Base-by-base conservation (phyloP, 1,140 invertebrate species). In the Eumeta japonica region DNA sequence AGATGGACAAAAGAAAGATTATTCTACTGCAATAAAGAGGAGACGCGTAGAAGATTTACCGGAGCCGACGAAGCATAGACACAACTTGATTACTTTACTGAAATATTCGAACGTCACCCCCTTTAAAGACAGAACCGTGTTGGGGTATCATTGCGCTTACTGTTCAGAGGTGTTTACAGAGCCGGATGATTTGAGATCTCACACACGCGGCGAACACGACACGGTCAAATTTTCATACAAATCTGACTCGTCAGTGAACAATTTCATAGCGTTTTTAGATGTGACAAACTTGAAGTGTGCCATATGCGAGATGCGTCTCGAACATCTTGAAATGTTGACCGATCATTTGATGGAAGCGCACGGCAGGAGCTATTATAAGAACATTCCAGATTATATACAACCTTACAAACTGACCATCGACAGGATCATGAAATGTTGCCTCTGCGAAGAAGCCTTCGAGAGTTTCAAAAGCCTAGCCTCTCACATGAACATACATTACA, bases 21-120 rank as follows among this genome's bases (percentile, higher is more conserved):
- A n/a, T n/a, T n/a, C n/a, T n/a, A n/a, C n/a, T n/a, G n/a, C n/a
- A n/a, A n/a, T n/a, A n/a, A n/a, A n/a, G n/a, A n/a, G n/a, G n/a
- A n/a, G n/a, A n/a, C n/a, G n/a, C n/a, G n/a, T n/a, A n/a, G n/a
- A n/a, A n/a, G n/a, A n/a, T n/a, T n/a, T n/a, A n/a, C n/a, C n/a
- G n/a, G n/a, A n/a, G n/a, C n/a, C n/a, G n/a, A n/a, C n/a, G n/a
- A 74, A 71, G 43, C 66, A 71, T 52, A 70, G 60, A 58, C 63
- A 70, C 37, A 74, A 74, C 43, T 39, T 74, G 16, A 65, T 52
- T 10, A 63, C 59, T 0, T 35, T 74, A 10, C 51, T 74, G 3
- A 68, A 66, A 37, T 60, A 55, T 37, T 66, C 70, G 1, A 74
- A 70, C 37, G 60, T 54, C 0, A 74, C 70, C 0, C 70, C 70